Percentiles rank a stretch among this genome's conserved stretches.
Evolutionary conservation across 1,140 invertebrate genomes (phyloP).

Genomic region (fruit fly (Drosophila melanogaster)): DNA sequence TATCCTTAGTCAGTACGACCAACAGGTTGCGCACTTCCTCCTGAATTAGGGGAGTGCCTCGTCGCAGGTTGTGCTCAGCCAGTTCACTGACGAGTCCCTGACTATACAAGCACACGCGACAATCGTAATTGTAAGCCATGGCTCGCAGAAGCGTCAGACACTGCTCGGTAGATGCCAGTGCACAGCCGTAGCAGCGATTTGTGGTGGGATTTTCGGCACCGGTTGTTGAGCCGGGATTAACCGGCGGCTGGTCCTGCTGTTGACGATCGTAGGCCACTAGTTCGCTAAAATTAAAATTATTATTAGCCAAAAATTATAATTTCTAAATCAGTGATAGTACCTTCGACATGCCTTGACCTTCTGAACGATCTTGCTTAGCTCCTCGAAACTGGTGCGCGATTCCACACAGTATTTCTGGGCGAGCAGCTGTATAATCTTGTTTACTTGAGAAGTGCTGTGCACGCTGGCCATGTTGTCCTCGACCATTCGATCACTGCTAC

Average conservation of each 20-base stretch:
- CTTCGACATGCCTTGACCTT: slow-evolving; percentile 93
- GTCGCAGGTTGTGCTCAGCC: slow-evolving; percentile 94
- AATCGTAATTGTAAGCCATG: slow-evolving; percentile 92
- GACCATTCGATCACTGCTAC: slow-evolving; percentile 77
- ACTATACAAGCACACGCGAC: slow-evolving; percentile 91
- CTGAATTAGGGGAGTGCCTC: slow-evolving; percentile 91
- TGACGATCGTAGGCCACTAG: slow-evolving; percentile 96
- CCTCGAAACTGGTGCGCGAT: slow-evolving; percentile 97
- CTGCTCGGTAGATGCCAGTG: slow-evolving; percentile 94
- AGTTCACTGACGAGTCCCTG: slow-evolving; percentile 96
- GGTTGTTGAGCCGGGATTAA: slow-evolving; percentile 11
- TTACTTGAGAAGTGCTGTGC: slow-evolving; percentile 88
- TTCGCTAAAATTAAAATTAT: slow-evolving; percentile 86
- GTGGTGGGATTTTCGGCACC: slow-evolving; percentile 52
- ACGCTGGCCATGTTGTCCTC: slow-evolving; percentile 85
- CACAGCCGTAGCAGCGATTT: slow-evolving; percentile 93
- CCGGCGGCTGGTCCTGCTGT: slow-evolving; percentile 86
- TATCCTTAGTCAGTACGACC: slow-evolving; percentile 95
- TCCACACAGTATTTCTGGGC: slow-evolving; percentile 98
- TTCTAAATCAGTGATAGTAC: slow-evolving; percentile 28
- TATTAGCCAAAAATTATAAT: slow-evolving; percentile 10
- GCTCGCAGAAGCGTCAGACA: slow-evolving; percentile 96
- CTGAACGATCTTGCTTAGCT: slow-evolving; percentile 97
- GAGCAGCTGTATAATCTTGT: slow-evolving; percentile 92
- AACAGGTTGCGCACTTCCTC: slow-evolving; percentile 94